Percentiles rank a stretch among this genome's conserved stretches.
phyloP scores from a whole-genome alignment of 1,140 invertebrate species.

The Drosophila malerkotliana region DNA sequence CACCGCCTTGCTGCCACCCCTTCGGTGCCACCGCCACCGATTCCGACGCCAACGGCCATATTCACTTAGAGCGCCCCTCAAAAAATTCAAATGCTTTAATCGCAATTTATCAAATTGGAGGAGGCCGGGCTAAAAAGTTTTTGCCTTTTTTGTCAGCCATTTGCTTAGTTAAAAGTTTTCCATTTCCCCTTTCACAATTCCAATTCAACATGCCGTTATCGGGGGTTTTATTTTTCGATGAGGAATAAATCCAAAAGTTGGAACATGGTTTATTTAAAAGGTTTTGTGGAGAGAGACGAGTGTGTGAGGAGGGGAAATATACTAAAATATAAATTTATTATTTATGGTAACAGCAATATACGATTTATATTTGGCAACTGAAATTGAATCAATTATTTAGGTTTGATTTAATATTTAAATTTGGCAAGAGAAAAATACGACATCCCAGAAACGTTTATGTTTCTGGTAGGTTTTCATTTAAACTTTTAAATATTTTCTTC shows the following conservation, averaged over 20 bases:
- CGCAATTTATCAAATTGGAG: conserved; percentile 79
- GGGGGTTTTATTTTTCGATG: conserved; percentile 4
- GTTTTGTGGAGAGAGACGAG: background rate
- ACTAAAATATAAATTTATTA: background rate
- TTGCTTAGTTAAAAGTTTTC: conserved; percentile 66
- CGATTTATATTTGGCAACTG: background rate
- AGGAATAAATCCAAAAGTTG: conserved; percentile 10
- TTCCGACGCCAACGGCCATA: conserved; percentile 13
- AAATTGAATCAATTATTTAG: background rate
- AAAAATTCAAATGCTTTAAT: conserved; percentile 75
- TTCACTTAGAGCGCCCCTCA: conserved; percentile 20
- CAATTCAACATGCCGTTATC: conserved; percentile 7
- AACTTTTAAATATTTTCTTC: no score
- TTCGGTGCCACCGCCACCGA: background rate
- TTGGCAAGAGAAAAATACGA: background rate
- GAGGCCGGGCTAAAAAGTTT: conserved; percentile 40
- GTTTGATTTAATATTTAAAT: background rate
- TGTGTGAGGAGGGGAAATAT: background rate
- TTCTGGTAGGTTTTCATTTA: no score
- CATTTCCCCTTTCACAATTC: conserved; percentile 28
- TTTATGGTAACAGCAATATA: background rate
- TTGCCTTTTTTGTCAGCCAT: conserved; percentile 61
- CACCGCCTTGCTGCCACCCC: background rate
- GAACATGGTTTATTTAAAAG: background rate
- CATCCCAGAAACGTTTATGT: no score